A percentile compares a stretch with the other conserved stretches of the same genome.
phyloP scores from a whole-genome alignment of 2,797 vertebrate species.

The Pipistrellus nathusii region DNA sequence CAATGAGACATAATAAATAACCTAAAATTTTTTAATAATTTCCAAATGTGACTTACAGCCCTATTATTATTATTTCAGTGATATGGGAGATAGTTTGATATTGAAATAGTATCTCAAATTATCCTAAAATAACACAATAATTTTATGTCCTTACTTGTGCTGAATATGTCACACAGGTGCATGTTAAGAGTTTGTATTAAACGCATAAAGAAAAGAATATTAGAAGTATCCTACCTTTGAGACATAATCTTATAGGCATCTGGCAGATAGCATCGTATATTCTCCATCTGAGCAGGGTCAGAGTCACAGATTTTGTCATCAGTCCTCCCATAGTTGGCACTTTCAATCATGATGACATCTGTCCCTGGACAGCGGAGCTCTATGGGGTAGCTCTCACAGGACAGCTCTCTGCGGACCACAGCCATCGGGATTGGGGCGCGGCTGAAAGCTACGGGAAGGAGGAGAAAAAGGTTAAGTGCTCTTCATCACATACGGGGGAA shows the following conservation, averaged over 20 bases:
- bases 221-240: constrained; percentile 90
- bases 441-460: constrained; percentile 92
- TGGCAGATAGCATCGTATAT: constrained; percentile 98
- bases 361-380: constrained; percentile 99
- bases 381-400: constrained; percentile 98
- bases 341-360: constrained; percentile 99
- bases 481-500: not conserved
- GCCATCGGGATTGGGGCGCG: constrained; percentile 98
- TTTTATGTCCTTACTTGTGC: not conserved
- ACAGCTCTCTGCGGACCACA: constrained; percentile 98
- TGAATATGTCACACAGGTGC: not conserved
- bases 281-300: constrained; percentile 99
- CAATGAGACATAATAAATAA: not conserved
- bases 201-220: constrained; percentile 30
- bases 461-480: constrained; percentile 50
- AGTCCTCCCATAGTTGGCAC: constrained; percentile 98
- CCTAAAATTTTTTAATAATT: not conserved
- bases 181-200: not conserved
- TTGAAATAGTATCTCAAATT: not conserved
- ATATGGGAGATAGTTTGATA: not conserved
- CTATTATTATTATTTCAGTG: not conserved
- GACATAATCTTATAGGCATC: constrained; percentile 99
- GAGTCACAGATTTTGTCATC: constrained; percentile 99
- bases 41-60: not conserved
- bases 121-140: not conserved